These are phyloP conservation scores for Phainopepla nitens DNA, from an alignment of 2,113 vertebrate species.

Conservation along the genomic window DNA sequence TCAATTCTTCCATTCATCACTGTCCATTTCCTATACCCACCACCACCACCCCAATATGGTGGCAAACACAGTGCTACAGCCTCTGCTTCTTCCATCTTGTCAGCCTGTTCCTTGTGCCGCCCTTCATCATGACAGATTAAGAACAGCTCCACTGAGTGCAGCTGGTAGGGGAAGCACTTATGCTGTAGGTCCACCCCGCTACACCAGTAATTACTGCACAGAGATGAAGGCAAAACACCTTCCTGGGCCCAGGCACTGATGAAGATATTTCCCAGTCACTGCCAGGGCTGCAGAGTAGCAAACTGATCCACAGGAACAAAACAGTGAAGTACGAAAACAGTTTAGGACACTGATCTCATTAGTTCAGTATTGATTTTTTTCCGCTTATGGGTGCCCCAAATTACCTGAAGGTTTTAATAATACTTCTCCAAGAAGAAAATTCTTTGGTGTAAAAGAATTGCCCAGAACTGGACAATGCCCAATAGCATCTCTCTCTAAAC, in stretches of 20 bases:
- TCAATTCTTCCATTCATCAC: neutral
- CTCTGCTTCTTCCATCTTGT: neutral
- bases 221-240: neutral
- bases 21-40: neutral
- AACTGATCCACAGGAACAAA: neutral
- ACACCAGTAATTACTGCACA: neutral
- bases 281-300: neutral
- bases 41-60: accelerated
- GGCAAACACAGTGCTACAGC: neutral
- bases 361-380: neutral
- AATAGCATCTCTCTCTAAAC: neutral
- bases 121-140: neutral
- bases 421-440: neutral
- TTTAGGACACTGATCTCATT: neutral
- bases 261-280: neutral
- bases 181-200: neutral
- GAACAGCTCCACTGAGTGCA: neutral
- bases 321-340: neutral
- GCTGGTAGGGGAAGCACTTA: neutral
- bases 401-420: neutral
- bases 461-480: neutral
- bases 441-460: neutral
- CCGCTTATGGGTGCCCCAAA: neutral
- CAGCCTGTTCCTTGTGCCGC: neutral
- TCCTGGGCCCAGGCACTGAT: neutral